Evolutionary conservation across 2,888 invertebrate species (phyloP), one percentile per base, ranked within the genome.

Genomic region (Eristalis intricaria): DNA sequence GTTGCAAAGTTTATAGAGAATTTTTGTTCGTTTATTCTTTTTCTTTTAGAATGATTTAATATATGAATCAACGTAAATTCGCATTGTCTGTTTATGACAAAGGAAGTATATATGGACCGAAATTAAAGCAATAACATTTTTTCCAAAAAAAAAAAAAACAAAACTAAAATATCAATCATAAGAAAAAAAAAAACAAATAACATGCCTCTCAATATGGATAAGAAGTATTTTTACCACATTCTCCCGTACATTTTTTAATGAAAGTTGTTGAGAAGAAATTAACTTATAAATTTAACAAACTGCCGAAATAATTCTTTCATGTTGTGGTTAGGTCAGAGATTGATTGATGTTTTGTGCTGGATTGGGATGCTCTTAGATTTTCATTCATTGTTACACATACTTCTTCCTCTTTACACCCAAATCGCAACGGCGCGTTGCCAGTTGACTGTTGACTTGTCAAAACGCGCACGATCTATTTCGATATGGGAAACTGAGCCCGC

Each of bases 151-250:
- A 38, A 38, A 38, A 50, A 50, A 5, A 43, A 58, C 69, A 68
- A 71, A 70, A 38, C 19, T 13, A 77, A 79, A 13, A 23, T 73
- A 73, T 74, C 40, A 69, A 75, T 60, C 63, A 58, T 73, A 69
- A 58, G 71, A 84, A 71, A 84, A 32, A 38, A 84, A 40, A 40
- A 2, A 40, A 43, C 5, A n/a, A 73, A 76, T 73, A 23, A 71
- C 71, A 83, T 65, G 78, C 82, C 66, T 86, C 78, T 66, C 66
- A 78, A 78, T 83, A 83, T 71, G 38, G 75, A 78, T 86, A 86
- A 86, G 85, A 38, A 60, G 13, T 5, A 82, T 86, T 86, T 86
- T 86, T 86, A 78, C 78, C 82, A 78, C 82, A 66, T 65, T 78
- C 63, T 40, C 50, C 74, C 68, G 35, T 43, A 29, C 15, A 61